These are phyloP conservation scores for Cercopithecus mona DNA, from an alignment of 2,113 vertebrate genomes.

Conservation along the genomic window DNA sequence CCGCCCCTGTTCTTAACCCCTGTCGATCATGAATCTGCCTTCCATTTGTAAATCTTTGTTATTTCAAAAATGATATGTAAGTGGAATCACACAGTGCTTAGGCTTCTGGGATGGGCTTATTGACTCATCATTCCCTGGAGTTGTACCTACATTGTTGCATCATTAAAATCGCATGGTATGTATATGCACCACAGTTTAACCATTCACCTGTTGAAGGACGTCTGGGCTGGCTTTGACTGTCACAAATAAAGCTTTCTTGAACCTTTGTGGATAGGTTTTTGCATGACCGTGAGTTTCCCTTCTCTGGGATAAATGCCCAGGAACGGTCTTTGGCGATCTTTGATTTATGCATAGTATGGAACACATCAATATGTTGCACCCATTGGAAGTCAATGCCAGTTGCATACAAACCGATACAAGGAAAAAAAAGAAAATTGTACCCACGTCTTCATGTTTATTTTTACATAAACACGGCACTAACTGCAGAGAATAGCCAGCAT, in stretches of 20 bases:
- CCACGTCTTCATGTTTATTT: constrained; percentile 26
- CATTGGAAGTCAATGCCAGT: neutral
- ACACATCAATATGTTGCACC: neutral
- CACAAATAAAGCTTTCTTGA: neutral
- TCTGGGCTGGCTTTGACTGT: neutral
- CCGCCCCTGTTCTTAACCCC: neutral
- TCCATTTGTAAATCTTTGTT: neutral
- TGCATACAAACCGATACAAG: neutral
- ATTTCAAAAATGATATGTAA: neutral
- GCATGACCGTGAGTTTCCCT: neutral
- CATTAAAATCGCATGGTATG: accelerated
- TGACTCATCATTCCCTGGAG: neutral
- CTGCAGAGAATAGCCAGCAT: neutral
- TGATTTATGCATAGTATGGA: neutral
- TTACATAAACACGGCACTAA: neutral
- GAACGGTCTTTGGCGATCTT: neutral
- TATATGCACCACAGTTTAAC: accelerated
- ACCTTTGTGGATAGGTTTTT: neutral
- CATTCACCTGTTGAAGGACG: neutral
- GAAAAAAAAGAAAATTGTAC: neutral
- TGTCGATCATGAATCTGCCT: no score
- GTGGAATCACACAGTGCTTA: neutral
- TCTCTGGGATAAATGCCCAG: neutral
- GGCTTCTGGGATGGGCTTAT: neutral
- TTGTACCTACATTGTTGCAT: neutral